These are phyloP conservation scores for Artibeus lituratus DNA, from an alignment of 2,797 vertebrate species.

Conservation along the genomic window DNA sequence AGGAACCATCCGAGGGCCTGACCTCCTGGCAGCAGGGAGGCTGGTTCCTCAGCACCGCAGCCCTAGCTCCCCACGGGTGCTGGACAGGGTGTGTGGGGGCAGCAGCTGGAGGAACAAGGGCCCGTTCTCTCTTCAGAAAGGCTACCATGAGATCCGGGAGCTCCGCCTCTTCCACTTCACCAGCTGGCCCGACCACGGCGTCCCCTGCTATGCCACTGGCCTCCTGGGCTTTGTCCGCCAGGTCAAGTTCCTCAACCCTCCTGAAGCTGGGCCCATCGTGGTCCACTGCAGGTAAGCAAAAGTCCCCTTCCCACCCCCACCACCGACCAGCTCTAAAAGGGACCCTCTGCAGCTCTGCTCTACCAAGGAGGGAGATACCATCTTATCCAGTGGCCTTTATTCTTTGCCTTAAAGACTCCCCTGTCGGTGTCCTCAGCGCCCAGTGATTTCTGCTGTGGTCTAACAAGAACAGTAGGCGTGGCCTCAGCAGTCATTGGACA, in stretches of 20 bases:
- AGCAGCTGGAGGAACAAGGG: constrained; percentile 51
- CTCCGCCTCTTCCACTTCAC: constrained; percentile 99
- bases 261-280: constrained; percentile 93
- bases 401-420: neutral
- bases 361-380: fast-evolving
- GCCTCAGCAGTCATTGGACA: neutral
- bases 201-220: constrained; percentile 96
- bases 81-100: fast-evolving
- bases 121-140: constrained; percentile 89
- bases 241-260: constrained; percentile 97
- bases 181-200: constrained; percentile 98
- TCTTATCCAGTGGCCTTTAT: too few relatives aligned
- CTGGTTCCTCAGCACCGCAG: neutral
- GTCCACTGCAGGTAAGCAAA: constrained; percentile 94
- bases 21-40: neutral
- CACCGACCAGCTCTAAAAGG: neutral
- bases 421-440: neutral
- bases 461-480: neutral
- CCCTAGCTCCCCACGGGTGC: fast-evolving
- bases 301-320: fast-evolving
- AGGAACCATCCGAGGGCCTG: neutral
- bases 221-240: constrained; percentile 96
- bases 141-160: constrained; percentile 97
- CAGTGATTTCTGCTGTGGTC: neutral
- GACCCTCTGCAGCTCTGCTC: neutral